phyloP scores from a whole-genome alignment of 2,113 vertebrate genomes.

The Carollia perspicillata region DNA sequence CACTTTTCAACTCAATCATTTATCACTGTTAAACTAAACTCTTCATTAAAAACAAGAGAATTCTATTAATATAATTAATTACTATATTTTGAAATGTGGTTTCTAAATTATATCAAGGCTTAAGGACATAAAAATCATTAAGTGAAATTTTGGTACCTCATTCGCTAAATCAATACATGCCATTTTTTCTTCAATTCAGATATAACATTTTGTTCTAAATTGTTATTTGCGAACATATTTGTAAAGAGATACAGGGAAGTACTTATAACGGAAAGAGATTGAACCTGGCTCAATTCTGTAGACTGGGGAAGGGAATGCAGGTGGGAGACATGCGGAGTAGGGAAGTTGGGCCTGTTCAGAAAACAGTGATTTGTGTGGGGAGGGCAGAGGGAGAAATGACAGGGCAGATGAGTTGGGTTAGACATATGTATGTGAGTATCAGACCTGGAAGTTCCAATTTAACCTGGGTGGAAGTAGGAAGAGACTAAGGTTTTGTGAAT shows the following conservation, averaged over 20 bases:
- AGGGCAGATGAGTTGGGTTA: not conserved
- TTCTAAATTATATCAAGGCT: not conserved
- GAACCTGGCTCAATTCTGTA: not conserved
- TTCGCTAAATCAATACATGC: not conserved
- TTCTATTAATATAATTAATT: not conserved
- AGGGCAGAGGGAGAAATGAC: fast-evolving
- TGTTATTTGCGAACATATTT: not conserved
- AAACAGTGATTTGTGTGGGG: fast-evolving
- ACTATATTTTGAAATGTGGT: not conserved
- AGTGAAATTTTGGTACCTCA: not conserved
- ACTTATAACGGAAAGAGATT: not conserved
- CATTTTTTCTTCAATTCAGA: not conserved
- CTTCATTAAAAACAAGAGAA: not conserved
- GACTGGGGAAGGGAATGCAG: not conserved
- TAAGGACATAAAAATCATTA: not conserved
- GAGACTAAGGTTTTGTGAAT: not conserved
- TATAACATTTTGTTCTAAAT: not conserved
- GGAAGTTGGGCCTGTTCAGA: too few relatives aligned
- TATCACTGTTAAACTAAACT: not conserved
- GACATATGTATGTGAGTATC: not conserved
- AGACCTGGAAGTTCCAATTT: not conserved
- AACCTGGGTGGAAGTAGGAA: not conserved
- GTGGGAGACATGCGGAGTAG: not conserved
- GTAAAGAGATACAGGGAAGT: not conserved
- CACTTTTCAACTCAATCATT: not conserved